Percentiles rank a stretch among this genome's conserved stretches.
These are phyloP conservation scores for Nothura maculosa DNA, from an alignment of 2,797 vertebrate genomes.

Conservation along the genomic window DNA sequence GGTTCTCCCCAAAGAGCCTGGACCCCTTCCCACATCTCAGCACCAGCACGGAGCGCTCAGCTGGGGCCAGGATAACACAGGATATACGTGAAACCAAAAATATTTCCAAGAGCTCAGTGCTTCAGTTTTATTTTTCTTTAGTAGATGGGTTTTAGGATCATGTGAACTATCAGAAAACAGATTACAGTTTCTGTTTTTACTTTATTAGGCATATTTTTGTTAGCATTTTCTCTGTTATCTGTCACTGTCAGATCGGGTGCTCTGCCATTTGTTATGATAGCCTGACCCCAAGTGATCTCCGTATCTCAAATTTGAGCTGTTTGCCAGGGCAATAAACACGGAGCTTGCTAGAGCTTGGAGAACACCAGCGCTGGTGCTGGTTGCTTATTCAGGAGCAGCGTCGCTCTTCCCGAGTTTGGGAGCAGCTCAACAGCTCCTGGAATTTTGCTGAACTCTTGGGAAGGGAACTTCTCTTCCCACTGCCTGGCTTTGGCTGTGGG, in stretches of 20 bases:
- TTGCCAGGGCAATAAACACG: not conserved
- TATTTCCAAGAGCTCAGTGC: not conserved
- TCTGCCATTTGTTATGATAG: not conserved
- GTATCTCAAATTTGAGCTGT: not conserved
- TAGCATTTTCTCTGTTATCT: not conserved
- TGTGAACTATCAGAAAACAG: not conserved
- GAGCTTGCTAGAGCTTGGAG: not conserved
- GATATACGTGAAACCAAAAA: not conserved
- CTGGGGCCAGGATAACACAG: not conserved
- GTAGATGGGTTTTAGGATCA: not conserved
- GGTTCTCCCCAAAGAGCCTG: not conserved
- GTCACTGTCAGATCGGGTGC: not conserved
- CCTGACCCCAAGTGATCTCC: not conserved
- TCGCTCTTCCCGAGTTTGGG: not conserved
- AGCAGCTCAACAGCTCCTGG: not conserved
- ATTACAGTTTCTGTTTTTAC: not conserved
- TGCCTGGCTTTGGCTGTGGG: not conserved
- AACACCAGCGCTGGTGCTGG: not conserved
- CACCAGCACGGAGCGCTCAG: not conserved
- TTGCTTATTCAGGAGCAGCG: not conserved
- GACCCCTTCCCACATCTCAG: not conserved
- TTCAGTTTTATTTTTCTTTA: not conserved
- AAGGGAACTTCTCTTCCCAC: not conserved
- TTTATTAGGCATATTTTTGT: not conserved
- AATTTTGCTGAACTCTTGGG: not conserved